A percentile compares a stretch with the other conserved stretches of the same genome.
Conservation (phyloP, 1,140 invertebrate genomes). For the Pantala flavescens region DNA sequence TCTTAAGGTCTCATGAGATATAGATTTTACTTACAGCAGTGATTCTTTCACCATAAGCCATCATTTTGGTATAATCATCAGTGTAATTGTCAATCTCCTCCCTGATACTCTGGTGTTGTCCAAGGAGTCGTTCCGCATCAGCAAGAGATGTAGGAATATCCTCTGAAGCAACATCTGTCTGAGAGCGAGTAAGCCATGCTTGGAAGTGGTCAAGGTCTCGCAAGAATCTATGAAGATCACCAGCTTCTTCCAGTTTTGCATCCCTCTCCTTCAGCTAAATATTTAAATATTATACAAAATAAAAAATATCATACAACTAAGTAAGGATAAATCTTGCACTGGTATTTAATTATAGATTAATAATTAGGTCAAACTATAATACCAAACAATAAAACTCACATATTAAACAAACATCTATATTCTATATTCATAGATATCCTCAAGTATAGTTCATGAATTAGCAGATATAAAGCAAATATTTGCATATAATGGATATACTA, state of each 20-base stretch:
- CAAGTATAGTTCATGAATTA: no score
- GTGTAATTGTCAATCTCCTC: conserved; percentile 99
- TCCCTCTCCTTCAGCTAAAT: conserved; percentile 85
- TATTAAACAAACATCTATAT: no score
- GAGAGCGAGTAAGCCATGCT: conserved; percentile 95
- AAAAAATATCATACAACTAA: conserved; percentile 18
- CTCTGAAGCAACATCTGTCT: conserved; percentile 94
- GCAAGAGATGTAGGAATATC: conserved; percentile 92
- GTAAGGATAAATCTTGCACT: conserved; percentile 8
- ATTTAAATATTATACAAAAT: no score
- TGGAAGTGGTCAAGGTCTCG: conserved; percentile 99
- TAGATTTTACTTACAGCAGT: conserved; percentile 54
- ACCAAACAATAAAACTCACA: no score
- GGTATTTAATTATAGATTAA: conserved; percentile 15
- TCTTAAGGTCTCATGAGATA: no score
- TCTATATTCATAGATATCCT: no score
- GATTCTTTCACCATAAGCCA: conserved; percentile 95
- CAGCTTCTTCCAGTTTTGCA: conserved; percentile 95
- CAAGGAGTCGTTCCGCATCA: conserved; percentile 92
- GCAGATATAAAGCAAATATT: no score
- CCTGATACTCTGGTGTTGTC: conserved; percentile 92
- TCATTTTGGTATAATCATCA: conserved; percentile 97
- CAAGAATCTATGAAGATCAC: conserved; percentile 95
- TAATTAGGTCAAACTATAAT: no score
- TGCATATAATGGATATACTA: no score